These are phyloP conservation scores for Carapus acus DNA, from an alignment of 2,797 vertebrate genomes.

Conservation along the genomic window DNA sequence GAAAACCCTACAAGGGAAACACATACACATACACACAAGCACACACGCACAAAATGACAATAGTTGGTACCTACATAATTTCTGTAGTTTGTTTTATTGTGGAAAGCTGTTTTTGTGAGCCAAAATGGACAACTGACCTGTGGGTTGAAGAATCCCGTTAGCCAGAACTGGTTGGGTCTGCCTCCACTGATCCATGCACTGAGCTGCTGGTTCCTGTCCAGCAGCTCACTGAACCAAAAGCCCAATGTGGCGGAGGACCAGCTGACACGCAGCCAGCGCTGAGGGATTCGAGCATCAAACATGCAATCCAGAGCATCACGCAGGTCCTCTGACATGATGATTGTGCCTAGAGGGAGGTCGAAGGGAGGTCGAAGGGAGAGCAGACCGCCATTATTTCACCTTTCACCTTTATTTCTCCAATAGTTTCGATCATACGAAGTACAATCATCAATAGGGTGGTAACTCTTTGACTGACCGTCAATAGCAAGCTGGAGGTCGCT, in stretches of 20 bases:
- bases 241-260: slow-evolving; percentile 80
- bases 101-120: neutral
- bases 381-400: too few species aligned
- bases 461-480: slow-evolving; percentile 66
- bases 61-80: too few species aligned
- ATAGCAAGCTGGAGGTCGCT: slow-evolving; percentile 79
- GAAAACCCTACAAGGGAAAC: slow-evolving; percentile 69
- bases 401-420: too few species aligned
- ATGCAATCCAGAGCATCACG: slow-evolving; percentile 78
- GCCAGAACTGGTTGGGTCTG: slow-evolving; percentile 79
- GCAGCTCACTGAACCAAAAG: slow-evolving; percentile 85
- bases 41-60: neutral
- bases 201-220: slow-evolving; percentile 83
- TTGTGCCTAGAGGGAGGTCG: slow-evolving; percentile 63
- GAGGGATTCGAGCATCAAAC: slow-evolving; percentile 77
- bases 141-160: slow-evolving; percentile 84
- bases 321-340: slow-evolving; percentile 84
- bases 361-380: too few species aligned
- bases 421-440: too few species aligned
- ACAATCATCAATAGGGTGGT: neutral
- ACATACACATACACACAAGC: neutral
- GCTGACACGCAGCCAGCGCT: slow-evolving; percentile 77
- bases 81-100: neutral
- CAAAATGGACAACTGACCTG: slow-evolving; percentile 69
- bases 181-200: slow-evolving; percentile 72